Evolutionary conservation across 2,797 vertebrate genomes (phyloP).

Genomic region (Enteromius fasciolatus): DNA sequence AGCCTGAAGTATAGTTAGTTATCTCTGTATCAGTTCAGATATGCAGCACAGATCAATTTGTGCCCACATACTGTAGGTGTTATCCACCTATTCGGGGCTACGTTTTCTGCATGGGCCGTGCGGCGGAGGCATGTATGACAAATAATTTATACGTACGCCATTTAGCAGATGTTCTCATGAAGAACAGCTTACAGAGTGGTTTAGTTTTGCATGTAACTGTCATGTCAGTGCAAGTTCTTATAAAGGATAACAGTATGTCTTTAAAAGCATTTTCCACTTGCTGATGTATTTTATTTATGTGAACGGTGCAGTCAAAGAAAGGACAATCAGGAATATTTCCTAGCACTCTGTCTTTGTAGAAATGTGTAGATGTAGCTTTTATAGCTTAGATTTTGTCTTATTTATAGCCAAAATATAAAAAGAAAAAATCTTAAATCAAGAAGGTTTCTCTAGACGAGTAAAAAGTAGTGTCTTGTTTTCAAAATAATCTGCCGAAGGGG

Average conservation of each 20-base stretch:
- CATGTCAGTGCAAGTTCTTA: background rate
- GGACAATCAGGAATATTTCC: background rate
- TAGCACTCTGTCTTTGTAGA: background rate
- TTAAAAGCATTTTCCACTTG: slow-evolving; percentile 34
- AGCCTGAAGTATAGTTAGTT: slow-evolving; percentile 38
- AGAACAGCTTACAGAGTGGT: slow-evolving; percentile 20
- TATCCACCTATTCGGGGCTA: slow-evolving; percentile 2
- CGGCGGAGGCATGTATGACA: background rate
- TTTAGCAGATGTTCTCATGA: slow-evolving; percentile 8
- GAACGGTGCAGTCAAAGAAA: background rate
- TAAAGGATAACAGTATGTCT: background rate
- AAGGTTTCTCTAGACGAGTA: no score
- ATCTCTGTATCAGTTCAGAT: slow-evolving; percentile 25
- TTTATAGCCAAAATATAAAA: no score
- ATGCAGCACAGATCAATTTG: slow-evolving; percentile 25
- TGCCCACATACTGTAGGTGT: background rate
- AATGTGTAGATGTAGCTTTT: background rate
- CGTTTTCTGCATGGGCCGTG: background rate
- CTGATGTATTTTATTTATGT: slow-evolving; percentile 49
- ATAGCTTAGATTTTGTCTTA: no score
- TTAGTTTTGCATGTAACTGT: slow-evolving; percentile 7
- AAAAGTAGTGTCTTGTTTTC: no score
- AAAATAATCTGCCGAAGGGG: no score
- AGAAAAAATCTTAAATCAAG: no score
- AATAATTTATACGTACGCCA: slow-evolving; percentile 26